These are phyloP conservation scores for Mystacides longicornis DNA, from an alignment of 2,888 invertebrate genomes.

Conservation along the genomic window DNA sequence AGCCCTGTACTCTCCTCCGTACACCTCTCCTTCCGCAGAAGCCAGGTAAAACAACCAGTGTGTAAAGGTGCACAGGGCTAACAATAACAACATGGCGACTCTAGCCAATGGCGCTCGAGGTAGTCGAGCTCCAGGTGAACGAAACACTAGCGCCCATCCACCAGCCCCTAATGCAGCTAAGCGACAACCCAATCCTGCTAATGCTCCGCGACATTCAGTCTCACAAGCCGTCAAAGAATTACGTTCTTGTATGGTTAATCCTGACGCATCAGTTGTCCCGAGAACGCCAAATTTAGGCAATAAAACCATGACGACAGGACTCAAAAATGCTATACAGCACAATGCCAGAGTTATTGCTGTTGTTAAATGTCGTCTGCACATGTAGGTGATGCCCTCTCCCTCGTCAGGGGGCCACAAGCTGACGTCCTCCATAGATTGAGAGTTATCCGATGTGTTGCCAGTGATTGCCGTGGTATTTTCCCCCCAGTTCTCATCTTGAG, in stretches of 20 bases:
- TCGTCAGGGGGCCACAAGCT: slow-evolving; percentile 76
- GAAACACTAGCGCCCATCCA: slow-evolving; percentile 86
- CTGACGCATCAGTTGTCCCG: slow-evolving; percentile 56
- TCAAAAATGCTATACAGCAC: slow-evolving; percentile 77
- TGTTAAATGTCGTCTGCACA: slow-evolving; percentile 78
- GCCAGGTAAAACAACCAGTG: slow-evolving; percentile 98
- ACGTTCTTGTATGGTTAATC: slow-evolving; percentile 61
- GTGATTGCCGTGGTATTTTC: slow-evolving; percentile 97
- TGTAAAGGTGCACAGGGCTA: slow-evolving; percentile 87
- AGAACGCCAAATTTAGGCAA: slow-evolving; percentile 85
- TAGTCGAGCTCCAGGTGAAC: slow-evolving; percentile 77
- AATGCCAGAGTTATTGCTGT: slow-evolving; percentile 72
- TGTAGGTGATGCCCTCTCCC: slow-evolving; percentile 60
- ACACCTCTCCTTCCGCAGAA: slow-evolving; percentile 70
- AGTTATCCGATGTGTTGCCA: slow-evolving; percentile 93
- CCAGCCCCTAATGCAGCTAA: slow-evolving; percentile 81
- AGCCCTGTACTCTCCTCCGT: slow-evolving; percentile 74
- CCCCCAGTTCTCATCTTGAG: slow-evolving; percentile 98
- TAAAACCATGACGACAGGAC: slow-evolving; percentile 92
- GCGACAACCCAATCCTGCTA: slow-evolving; percentile 88
- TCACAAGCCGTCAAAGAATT: slow-evolving; percentile 73
- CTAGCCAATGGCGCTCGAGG: slow-evolving; percentile 89
- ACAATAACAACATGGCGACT: slow-evolving; percentile 79
- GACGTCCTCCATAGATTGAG: slow-evolving; percentile 87
- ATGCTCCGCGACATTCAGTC: slow-evolving; percentile 88